phyloP scores from a whole-genome alignment of 2,113 vertebrate species.

The Machaerirhynchus nigripectus region DNA sequence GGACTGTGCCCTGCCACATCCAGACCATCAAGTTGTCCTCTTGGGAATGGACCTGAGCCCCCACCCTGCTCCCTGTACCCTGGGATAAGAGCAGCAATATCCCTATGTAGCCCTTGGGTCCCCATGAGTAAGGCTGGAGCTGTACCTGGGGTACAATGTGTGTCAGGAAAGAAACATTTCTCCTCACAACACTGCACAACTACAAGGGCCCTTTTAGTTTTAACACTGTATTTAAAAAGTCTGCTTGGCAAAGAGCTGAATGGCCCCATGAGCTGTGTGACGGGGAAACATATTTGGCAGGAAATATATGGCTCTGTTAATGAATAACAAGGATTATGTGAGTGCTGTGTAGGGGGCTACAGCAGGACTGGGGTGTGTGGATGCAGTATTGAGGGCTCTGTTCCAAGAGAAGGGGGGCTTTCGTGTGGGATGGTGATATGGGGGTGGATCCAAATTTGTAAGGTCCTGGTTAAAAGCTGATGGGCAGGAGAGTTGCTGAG shows the following conservation, averaged over 20 bases:
- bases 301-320: neutral
- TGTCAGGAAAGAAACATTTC: neutral
- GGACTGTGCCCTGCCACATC: neutral
- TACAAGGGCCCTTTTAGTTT: neutral
- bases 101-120: rapidly evolving
- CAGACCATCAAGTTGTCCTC: neutral
- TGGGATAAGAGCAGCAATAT: neutral
- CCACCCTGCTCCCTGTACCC: neutral
- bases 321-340: neutral
- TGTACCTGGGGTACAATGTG: neutral
- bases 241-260: neutral
- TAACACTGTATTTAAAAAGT: neutral
- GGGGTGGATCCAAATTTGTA: neutral
- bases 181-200: neutral
- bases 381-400: neutral
- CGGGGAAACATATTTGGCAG: neutral
- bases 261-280: neutral
- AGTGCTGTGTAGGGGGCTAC: neutral
- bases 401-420: neutral
- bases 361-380: neutral
- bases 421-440: neutral
- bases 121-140: neutral
- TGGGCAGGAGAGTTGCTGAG: neutral
- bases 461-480: neutral
- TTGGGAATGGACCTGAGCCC: neutral